phyloP scores from a whole-genome alignment of 2,113 vertebrate genomes.

The Gambusia affinis region DNA sequence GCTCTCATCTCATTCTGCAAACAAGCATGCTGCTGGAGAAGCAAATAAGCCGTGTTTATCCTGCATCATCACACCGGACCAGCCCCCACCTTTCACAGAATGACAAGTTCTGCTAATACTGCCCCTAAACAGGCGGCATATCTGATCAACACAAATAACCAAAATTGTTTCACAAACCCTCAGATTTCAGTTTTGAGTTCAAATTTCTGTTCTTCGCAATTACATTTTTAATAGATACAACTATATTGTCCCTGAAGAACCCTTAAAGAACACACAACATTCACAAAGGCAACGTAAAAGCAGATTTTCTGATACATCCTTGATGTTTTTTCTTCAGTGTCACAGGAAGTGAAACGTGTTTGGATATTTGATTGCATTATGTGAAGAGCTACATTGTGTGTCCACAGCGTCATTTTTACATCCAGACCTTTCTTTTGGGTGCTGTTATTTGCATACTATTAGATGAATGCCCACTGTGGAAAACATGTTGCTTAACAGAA shows the following conservation, averaged over 20 bases:
- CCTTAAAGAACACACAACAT: too few species aligned
- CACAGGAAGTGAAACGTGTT: neutral
- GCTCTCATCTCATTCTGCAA: conserved; percentile 67
- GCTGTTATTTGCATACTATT: conserved; percentile 35
- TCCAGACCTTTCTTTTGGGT: conserved; percentile 25
- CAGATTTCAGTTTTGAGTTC: too few species aligned
- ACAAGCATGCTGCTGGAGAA: conserved; percentile 56
- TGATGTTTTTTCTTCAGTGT: neutral
- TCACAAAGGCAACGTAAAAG: too few species aligned
- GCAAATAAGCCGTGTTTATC: conserved; percentile 45
- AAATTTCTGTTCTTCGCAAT: too few species aligned
- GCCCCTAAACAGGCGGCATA: conserved; percentile 16
- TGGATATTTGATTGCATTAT: too few species aligned
- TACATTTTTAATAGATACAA: too few species aligned
- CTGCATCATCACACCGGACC: conserved; percentile 31
- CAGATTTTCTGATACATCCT: neutral
- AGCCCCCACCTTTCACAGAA: conserved; percentile 21
- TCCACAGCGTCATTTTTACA: conserved; percentile 29
- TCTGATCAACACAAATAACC: neutral
- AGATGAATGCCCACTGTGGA: conserved; percentile 43
- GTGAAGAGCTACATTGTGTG: too few species aligned
- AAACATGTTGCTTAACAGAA: conserved; percentile 45
- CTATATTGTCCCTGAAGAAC: too few species aligned
- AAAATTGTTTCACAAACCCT: too few species aligned
- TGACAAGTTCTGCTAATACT: conserved; percentile 31